Percentiles rank a stretch among this genome's conserved stretches.
Evolutionary conservation across 2,113 vertebrate species (phyloP).

Genomic region (Podarcis raffonei): DNA sequence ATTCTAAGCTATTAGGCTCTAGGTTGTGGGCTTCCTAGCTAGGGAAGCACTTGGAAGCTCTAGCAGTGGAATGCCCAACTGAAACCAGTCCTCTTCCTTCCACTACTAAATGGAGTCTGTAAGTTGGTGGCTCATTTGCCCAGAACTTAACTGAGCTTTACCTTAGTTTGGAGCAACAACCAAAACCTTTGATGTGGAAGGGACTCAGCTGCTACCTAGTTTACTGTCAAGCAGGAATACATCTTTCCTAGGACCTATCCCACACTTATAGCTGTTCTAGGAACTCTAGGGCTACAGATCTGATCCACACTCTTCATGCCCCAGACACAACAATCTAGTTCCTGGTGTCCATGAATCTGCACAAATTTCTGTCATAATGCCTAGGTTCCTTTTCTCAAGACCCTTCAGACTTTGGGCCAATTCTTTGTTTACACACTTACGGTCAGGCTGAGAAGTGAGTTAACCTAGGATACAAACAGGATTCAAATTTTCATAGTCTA

Average conservation of each 20-base stretch:
- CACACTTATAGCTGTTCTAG: too few species aligned
- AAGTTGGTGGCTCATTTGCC: not conserved
- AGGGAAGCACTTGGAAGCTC: not conserved
- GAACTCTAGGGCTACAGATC: too few species aligned
- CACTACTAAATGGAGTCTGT: not conserved
- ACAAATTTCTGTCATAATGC: slow-evolving; percentile 36
- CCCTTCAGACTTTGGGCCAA: slow-evolving; percentile 87
- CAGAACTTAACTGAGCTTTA: too few species aligned
- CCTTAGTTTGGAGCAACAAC: too few species aligned
- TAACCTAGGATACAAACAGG: slow-evolving; percentile 74
- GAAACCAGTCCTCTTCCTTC: not conserved
- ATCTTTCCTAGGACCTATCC: too few species aligned
- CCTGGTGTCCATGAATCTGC: too few species aligned
- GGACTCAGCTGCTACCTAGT: too few species aligned
- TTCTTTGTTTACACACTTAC: slow-evolving; percentile 89
- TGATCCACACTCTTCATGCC: too few species aligned
- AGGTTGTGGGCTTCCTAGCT: not conserved
- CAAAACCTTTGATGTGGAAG: too few species aligned
- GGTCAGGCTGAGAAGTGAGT: slow-evolving; percentile 92
- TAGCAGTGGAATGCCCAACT: not conserved
- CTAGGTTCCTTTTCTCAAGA: slow-evolving; percentile 90
- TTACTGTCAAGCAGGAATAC: too few species aligned
- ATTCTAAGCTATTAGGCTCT: not conserved
- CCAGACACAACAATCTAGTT: too few species aligned
- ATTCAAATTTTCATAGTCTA: too few species aligned